Evolutionary conservation across 2,888 invertebrate genomes (phyloP).

Genomic region (Acanthoscelides obtectus): DNA sequence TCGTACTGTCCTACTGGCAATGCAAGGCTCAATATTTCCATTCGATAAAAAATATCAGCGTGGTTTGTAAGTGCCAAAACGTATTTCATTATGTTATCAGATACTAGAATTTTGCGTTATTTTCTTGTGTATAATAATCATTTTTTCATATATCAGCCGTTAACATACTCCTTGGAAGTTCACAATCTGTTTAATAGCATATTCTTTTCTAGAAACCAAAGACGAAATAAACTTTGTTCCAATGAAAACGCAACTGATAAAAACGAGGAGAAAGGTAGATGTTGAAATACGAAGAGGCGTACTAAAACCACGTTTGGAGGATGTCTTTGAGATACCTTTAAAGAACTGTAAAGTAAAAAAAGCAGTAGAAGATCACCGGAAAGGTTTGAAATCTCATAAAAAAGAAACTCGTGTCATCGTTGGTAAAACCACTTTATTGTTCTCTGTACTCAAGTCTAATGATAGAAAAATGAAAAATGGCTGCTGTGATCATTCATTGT

Average conservation of each 20-base stretch:
- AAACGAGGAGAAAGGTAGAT: slow-evolving; percentile 27
- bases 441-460: slow-evolving; percentile 32
- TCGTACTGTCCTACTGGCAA: too few relatives aligned
- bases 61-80: too few relatives aligned
- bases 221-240: slow-evolving; percentile 25
- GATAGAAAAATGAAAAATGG: slow-evolving; percentile 15
- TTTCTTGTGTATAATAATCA: too few relatives aligned
- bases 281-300: slow-evolving; percentile 1
- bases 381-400: slow-evolving; percentile 19
- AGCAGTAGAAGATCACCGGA: slow-evolving; percentile 21
- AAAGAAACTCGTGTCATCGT: slow-evolving; percentile 28
- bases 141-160: too few relatives aligned
- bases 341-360: slow-evolving; percentile 20
- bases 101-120: too few relatives aligned
- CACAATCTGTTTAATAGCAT: too few relatives aligned
- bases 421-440: slow-evolving; percentile 37
- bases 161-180: too few relatives aligned
- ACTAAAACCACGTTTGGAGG: slow-evolving; percentile 14
- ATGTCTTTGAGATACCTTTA: slow-evolving; percentile 28
- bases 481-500: slow-evolving; percentile 36
- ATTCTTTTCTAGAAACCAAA: slow-evolving; percentile 9
- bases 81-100: too few relatives aligned
- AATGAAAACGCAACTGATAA: slow-evolving; percentile 28
- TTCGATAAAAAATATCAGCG: too few relatives aligned
- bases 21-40: too few relatives aligned